phyloP scores from a whole-genome alignment of 2,797 vertebrate genomes.

The Octomys mimax region DNA sequence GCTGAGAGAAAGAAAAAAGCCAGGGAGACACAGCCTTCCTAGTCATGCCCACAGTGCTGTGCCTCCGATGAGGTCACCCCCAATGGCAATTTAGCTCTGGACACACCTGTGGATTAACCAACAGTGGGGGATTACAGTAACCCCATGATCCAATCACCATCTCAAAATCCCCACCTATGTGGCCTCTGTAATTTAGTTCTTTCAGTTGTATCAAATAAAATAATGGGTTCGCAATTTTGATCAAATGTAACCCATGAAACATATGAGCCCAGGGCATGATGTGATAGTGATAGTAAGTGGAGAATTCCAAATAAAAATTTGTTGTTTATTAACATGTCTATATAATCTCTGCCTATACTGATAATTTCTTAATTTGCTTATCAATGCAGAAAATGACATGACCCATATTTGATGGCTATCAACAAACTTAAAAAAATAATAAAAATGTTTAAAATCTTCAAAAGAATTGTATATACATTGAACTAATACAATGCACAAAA shows the following conservation, averaged over 20 bases:
- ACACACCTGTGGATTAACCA: neutral
- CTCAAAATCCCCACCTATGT: neutral
- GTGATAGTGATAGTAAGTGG: neutral
- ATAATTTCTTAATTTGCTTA: neutral
- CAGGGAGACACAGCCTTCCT: neutral
- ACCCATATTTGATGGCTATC: neutral
- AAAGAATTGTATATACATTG: neutral
- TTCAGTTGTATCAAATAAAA: neutral
- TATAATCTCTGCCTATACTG: neutral
- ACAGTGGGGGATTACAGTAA: neutral
- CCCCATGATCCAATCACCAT: neutral
- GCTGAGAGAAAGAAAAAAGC: neutral
- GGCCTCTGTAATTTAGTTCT: neutral
- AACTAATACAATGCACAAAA: neutral
- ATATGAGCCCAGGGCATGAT: neutral
- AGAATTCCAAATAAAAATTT: neutral
- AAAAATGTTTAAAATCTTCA: neutral
- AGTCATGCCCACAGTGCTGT: neutral
- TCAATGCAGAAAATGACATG: neutral
- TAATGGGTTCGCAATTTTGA: neutral
- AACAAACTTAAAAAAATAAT: neutral
- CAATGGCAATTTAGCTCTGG: neutral
- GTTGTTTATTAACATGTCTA: neutral
- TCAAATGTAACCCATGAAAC: neutral
- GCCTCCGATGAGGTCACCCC: neutral